Evolutionary conservation across 2,113 vertebrate genomes (phyloP), one percentile per base, ranked within the genome.

Genomic region (Salminus brasiliensis): DNA sequence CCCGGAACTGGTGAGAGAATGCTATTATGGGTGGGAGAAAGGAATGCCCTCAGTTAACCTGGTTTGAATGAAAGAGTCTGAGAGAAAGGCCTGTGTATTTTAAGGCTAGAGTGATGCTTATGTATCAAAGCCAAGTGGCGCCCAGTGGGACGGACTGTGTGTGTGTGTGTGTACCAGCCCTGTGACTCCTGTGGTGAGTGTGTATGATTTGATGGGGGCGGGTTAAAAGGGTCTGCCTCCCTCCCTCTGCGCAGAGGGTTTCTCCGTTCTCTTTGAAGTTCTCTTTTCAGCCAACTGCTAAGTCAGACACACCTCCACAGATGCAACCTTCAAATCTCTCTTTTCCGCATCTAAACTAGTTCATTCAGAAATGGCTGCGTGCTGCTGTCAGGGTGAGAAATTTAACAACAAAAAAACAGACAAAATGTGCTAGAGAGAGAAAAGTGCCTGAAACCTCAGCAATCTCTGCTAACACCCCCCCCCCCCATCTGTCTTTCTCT

Each of bases 151-250:
- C 30, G 25, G 55, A 55, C 63, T 68, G 25, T 62, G n/a, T 25
- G 63, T 68, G 63, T 57, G 55, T 76, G 52, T 66, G 15, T 72
- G 71, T 70, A 32, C 32, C 30, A 21, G 55, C 71, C 18, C 45
- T 79, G 29, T 30, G 65, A 49, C 80, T 83, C 39, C 18, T 62
- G 66, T 30, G 63, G 18, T 80, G 52, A 65, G 13, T 74, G 23
- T 55, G 70, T 68, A 29, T 73, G 52, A 55, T 55, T 55, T 55
- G 52, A 55, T 25, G 52, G 52, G 21, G 8, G 23, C 10, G 25
- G 52, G 52, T 55, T 55, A 25, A 55, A 55, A 55, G 23, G 52
- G 52, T 55, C n/a, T 3, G 52, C 9, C n/a, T 55, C n/a, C 21
- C 52, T 23, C 52, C 52, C 52, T 23, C 52, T 11, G 23, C 25